These are phyloP conservation scores for Sus cebifrons DNA, from an alignment of 2,797 vertebrate species.

Conservation along the genomic window DNA sequence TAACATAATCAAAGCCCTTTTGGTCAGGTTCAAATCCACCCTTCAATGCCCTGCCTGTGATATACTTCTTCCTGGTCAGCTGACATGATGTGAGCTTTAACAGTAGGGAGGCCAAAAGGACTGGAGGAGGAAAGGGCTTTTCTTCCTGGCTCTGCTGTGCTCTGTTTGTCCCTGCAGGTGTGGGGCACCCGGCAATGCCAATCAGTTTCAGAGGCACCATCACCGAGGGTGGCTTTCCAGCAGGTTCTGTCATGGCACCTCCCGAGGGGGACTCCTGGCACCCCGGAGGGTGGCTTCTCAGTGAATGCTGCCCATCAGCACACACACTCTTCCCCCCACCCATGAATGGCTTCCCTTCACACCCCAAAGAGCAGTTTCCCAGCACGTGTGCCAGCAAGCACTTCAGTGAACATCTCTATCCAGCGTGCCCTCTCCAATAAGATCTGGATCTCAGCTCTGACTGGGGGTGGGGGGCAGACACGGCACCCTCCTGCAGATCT, in stretches of 20 bases:
- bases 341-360: neutral
- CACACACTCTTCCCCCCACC: neutral
- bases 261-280: neutral
- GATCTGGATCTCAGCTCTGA: neutral
- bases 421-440: neutral
- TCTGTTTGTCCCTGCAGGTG: neutral
- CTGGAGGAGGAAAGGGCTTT: neutral
- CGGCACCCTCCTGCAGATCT: neutral
- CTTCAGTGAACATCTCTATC: neutral
- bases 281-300: neutral
- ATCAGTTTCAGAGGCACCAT: neutral
- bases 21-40: neutral
- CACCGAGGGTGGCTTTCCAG: neutral
- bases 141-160: neutral
- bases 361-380: neutral
- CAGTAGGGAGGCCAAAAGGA: neutral
- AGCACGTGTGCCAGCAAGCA: neutral
- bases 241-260: neutral
- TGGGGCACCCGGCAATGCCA: neutral
- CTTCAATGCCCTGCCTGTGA: neutral
- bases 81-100: neutral
- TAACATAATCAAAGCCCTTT: conserved; percentile 23
- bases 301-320: neutral
- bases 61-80: neutral
- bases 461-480: neutral